A percentile compares a stretch with the other conserved stretches of the same genome.
Evolutionary conservation across 35 echinoderm and acorn worm species (phyloP).

Genomic region (Ophiothrix spiculata): DNA sequence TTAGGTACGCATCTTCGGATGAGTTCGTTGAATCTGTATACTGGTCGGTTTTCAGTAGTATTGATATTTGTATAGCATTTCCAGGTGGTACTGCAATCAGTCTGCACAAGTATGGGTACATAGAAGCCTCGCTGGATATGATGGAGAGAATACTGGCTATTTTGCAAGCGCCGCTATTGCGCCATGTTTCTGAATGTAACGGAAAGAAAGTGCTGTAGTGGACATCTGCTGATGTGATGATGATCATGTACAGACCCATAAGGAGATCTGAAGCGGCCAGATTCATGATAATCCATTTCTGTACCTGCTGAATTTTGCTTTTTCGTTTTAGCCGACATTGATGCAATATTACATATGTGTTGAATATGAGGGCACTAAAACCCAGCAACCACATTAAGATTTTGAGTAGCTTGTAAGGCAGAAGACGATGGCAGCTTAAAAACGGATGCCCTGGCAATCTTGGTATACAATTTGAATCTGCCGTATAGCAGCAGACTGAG

Average conservation of each 20-base stretch:
- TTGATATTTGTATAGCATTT: too few relatives aligned
- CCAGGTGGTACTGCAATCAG: too few relatives aligned
- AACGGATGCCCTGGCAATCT: neutral
- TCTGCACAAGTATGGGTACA: too few relatives aligned
- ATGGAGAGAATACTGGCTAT: constrained; percentile 35
- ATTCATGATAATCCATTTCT: constrained; percentile 33
- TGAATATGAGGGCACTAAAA: constrained; percentile 36
- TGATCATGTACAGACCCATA: constrained; percentile 47
- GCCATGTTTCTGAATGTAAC: constrained; percentile 21
- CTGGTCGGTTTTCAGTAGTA: too few relatives aligned
- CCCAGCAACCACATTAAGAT: constrained; percentile 54
- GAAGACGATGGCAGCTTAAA: constrained; percentile 14
- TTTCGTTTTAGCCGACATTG: neutral
- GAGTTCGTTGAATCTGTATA: too few relatives aligned
- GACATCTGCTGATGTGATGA: constrained; percentile 28
- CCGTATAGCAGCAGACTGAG: neutral
- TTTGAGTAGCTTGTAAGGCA: neutral
- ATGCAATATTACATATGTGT: constrained; percentile 10
- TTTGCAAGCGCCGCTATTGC: constrained; percentile 14
- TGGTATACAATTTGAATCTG: neutral
- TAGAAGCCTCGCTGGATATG: constrained; percentile 37
- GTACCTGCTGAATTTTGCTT: neutral
- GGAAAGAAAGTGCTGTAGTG: constrained; percentile 26
- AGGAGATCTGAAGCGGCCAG: constrained; percentile 36
- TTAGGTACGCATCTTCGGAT: too few relatives aligned